A percentile compares a stretch with the other conserved stretches of the same genome.
phyloP scores from a whole-genome alignment of 1,140 invertebrate genomes.

The Mya arenaria region DNA sequence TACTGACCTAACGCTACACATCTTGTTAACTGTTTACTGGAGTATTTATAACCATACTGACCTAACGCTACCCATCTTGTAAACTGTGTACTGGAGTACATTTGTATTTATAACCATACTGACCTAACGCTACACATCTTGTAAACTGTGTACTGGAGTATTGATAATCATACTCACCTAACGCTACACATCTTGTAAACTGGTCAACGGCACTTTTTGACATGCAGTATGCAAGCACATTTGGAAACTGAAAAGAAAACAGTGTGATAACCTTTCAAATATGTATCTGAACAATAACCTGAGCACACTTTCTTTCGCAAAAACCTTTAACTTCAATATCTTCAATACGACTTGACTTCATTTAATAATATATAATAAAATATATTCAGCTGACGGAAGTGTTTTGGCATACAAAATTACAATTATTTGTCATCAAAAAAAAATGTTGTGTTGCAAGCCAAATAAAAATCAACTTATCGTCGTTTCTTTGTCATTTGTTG shows the following conservation, averaged over 20 bases:
- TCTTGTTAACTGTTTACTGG: no score
- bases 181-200: conserved; percentile 89
- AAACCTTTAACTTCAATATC: neutral
- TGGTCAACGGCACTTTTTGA: conserved; percentile 95
- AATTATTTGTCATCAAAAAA: no score
- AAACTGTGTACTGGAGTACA: neutral
- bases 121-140: neutral
- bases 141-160: neutral
- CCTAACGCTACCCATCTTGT: neutral
- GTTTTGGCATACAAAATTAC: neutral
- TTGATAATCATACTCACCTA: conserved; percentile 81
- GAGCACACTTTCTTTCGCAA: neutral
- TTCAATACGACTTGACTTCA: neutral
- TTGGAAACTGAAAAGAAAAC: conserved; percentile 78
- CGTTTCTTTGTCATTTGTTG: no score
- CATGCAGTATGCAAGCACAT: conserved; percentile 88
- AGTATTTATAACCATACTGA: neutral
- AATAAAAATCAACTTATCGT: no score
- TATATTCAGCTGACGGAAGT: neutral
- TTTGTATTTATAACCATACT: neutral
- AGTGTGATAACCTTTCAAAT: neutral
- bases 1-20: no score
- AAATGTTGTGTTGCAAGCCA: no score
- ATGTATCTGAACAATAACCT: neutral
- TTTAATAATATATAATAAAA: neutral